Conservation (phyloP, 2,113 vertebrate species). For the Chaetodon trifascialis region DNA sequence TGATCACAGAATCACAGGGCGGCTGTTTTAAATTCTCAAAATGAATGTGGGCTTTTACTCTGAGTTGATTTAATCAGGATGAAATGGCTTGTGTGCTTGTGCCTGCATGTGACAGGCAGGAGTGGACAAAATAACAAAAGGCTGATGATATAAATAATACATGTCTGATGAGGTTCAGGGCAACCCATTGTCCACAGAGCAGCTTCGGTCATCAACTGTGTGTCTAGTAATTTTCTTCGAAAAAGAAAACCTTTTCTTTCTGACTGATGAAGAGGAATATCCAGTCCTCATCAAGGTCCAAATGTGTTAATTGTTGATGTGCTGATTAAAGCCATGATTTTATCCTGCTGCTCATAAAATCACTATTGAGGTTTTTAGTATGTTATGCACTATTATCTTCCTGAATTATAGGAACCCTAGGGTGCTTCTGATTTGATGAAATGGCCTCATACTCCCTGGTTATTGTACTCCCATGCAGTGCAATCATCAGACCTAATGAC, state of each 20-base stretch:
- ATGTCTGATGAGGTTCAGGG: neutral
- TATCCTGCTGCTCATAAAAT: conserved; percentile 34
- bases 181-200: neutral
- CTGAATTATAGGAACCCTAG: conserved; percentile 49
- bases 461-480: conserved; percentile 44
- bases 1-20: conserved; percentile 22
- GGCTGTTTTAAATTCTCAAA: conserved; percentile 26
- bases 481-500: conserved; percentile 56
- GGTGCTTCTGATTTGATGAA: conserved; percentile 48
- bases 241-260: neutral
- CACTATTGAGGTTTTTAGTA: conserved; percentile 40
- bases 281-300: neutral
- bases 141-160: neutral
- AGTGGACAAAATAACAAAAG: conserved; percentile 16
- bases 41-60: conserved; percentile 20
- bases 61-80: conserved; percentile 2
- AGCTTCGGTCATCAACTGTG: conserved; percentile 15
- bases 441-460: conserved; percentile 40
- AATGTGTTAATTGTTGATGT: conserved; percentile 5
- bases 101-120: neutral
- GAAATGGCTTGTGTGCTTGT: neutral
- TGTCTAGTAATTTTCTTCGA: conserved; percentile 1
- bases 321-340: conserved; percentile 46
- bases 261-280: conserved; percentile 19
- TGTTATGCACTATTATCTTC: conserved; percentile 37